phyloP scores from a whole-genome alignment of 2,113 vertebrate genomes.

The Mastomys natalensis region DNA sequence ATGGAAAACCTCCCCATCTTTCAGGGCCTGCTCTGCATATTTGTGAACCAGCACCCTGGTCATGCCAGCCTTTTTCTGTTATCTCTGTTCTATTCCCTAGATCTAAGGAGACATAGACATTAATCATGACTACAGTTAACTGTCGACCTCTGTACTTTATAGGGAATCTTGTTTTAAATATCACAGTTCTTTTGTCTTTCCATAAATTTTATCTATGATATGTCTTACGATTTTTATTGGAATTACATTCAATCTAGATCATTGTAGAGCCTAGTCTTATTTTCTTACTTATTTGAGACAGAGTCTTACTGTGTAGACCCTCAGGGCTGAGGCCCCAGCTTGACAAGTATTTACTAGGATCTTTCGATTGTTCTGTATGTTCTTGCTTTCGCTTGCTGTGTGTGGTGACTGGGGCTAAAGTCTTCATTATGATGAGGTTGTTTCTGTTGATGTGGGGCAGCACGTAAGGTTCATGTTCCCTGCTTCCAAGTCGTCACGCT shows the following conservation, averaged over 20 bases:
- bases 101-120: neutral
- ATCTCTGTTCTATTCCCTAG: neutral
- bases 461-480: neutral
- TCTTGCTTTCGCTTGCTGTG: neutral
- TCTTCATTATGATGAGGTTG: neutral
- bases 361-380: neutral
- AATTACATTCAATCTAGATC: neutral
- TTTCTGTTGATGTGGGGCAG: neutral
- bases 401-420: neutral
- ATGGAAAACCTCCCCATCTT: neutral
- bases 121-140: neutral
- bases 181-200: conserved; percentile 42
- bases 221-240: neutral
- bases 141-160: neutral
- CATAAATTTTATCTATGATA: conserved; percentile 2
- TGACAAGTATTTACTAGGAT: neutral
- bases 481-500: neutral
- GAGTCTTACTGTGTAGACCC: neutral
- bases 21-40: neutral
- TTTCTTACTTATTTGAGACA: neutral
- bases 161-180: conserved; percentile 41
- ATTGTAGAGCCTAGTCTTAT: neutral
- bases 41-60: neutral
- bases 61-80: accelerated
- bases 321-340: neutral